Evolutionary conservation across 1,140 invertebrate genomes (phyloP), one percentile per base, ranked within the genome.

Genomic region (Rhynchophorus ferrugineus): DNA sequence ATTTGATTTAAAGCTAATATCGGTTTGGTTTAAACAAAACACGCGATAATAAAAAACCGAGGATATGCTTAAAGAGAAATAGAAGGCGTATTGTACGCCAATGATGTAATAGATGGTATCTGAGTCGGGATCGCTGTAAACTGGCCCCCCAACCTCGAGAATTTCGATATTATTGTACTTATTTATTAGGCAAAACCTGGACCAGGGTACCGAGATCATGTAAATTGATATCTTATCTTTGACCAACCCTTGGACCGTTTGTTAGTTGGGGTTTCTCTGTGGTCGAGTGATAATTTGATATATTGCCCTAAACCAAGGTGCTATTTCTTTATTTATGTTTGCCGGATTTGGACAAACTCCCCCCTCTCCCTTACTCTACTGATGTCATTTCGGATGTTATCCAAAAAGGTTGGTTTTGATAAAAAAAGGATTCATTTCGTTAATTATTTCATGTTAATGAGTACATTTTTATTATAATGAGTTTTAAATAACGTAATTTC

Each of bases 161-260:
- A 53, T 53, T 53, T 46, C 43, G 50, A 53, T 53, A 53, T 53
- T 53, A 53, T 45, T 53, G 50, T 53, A 46, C 50, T 45, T 53
- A 53, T 53, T 53, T 53, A 53, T 53, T 53, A 46, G 50, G 50
- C 50, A 53, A 53, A 53, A 53, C 39, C 50, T 53, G 44, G 44
- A 53, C 43, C 35, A 22, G 49, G 49, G 43, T 19, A 34, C 43
- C 34, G 49, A 52, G 49, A 52, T 52, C 42, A 42, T 52, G 49
- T 37, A 52, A 52, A 44, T 52, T 52, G 49, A 52, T 52, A 52
- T 52, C 49, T 52, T 52, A 52, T 52, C 49, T 52, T 1, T 24
- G 20, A 24, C 9, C 20, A 44, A 52, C 49, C 49, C 49, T 46
- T 52, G 42, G 29, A 35, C 49, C 42, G 42, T 52, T 52, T 44